These are phyloP conservation scores for Myxocyprinus asiaticus DNA, from an alignment of 2,113 vertebrate species.

Conservation along the genomic window DNA sequence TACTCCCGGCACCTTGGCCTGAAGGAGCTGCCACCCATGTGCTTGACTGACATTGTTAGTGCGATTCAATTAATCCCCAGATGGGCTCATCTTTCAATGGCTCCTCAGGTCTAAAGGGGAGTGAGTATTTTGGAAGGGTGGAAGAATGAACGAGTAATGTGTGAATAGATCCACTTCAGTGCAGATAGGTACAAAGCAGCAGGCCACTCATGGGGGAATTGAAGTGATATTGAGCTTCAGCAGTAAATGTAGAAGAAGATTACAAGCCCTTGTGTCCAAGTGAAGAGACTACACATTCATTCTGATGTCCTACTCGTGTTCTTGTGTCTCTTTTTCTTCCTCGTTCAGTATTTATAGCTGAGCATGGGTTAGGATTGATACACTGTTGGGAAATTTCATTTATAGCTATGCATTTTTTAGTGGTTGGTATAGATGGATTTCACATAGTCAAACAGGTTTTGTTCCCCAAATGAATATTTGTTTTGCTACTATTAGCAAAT, in stretches of 20 bases:
- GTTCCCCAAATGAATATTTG: no score
- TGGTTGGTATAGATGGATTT: no score
- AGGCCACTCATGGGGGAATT: constrained; percentile 50
- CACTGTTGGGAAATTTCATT: neutral
- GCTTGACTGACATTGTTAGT: constrained; percentile 53
- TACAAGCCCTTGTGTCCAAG: constrained; percentile 59
- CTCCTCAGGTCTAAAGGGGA: constrained; percentile 51
- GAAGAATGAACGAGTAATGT: constrained; percentile 40
- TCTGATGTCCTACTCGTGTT: constrained; percentile 46
- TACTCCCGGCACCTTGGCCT: constrained; percentile 27
- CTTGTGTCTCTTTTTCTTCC: constrained; percentile 45
- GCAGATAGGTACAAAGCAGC: constrained; percentile 56
- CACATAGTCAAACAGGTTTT: no score
- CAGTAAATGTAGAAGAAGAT: constrained; percentile 54
- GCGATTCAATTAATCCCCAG: constrained; percentile 54
- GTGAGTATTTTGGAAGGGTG: constrained; percentile 41
- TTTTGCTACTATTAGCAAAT: constrained; percentile 34
- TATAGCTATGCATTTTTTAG: no score
- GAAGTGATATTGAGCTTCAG: constrained; percentile 53
- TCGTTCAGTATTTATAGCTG: constrained; percentile 1
- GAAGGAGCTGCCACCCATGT: constrained; percentile 38
- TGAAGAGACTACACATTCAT: constrained; percentile 29
- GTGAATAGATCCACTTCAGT: constrained; percentile 55
- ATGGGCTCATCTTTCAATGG: constrained; percentile 49
- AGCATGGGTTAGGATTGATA: constrained; percentile 4